Evolutionary conservation across 2,888 invertebrate genomes (phyloP), one percentile per base, ranked within the genome.

Genomic region (Agonum fuliginosum): DNA sequence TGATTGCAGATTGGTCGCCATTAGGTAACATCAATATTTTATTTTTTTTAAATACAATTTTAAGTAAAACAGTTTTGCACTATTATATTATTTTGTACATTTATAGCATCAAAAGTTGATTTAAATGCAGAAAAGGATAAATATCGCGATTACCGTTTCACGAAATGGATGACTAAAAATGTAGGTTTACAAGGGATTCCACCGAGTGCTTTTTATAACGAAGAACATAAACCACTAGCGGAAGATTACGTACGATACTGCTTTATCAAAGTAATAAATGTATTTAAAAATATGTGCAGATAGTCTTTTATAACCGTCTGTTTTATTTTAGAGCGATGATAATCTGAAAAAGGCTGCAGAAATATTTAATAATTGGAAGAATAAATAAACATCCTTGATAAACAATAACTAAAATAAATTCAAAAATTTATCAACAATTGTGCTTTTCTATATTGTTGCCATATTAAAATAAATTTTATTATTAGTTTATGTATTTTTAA

Each of bases 141-240:
- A 81, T 90, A 92, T 82, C 92, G 91, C 79, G 99, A 99, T 88
- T 97, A 96, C 86, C 91, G 91, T 80, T 99, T 99, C 86, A 97
- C 97, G 0, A 96, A 97, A 87, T 99, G 98, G 95, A 93, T 99
- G 90, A 95, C 95, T 0, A 96, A 95, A 84, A 95, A 97, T 83
- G 92, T 96, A 82, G 97, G 97, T 48, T 88, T 99, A 14, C 94
- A 97, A 81, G 94, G 96, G 6, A 99, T 99, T 80, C 99, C 99
- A 1, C 95, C 97, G 0, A 93, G 95, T 51, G 97, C 97, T 0
- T 99, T 99, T 88, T 99, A 98, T 86, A 92, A 93, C 14, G 89
- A 90, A 3, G 88, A 88, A 5, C 92, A 98, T 87, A 97, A 97
- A 85, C 86, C 88, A 76, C 87, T 97, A 3, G 97, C 92, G 0